phyloP scores from a whole-genome alignment of 2,888 invertebrate genomes.

The Malachius bipustulatus region DNA sequence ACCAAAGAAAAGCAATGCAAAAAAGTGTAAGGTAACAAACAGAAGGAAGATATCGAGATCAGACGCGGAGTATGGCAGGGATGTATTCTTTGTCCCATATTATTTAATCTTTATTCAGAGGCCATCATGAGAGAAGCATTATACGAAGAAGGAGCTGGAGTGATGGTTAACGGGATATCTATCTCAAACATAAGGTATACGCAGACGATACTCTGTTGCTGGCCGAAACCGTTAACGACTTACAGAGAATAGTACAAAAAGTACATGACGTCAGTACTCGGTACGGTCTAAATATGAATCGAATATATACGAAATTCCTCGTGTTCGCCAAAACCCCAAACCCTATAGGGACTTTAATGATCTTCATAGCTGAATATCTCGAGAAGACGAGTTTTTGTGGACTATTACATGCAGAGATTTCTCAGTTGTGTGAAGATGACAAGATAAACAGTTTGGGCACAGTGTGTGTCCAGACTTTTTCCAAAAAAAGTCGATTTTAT shows the following conservation, averaged over 20 bases:
- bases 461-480: no score
- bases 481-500: no score
- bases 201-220: constrained; percentile 1
- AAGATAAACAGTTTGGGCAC: no score
- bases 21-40: constrained; percentile 1
- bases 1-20: constrained; percentile 1
- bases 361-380: no score
- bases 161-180: constrained; percentile 1
- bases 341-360: no score
- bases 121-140: constrained; percentile 3
- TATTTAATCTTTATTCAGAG: constrained; percentile 2
- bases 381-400: no score
- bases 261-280: constrained; percentile 2
- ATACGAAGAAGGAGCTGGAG: constrained; percentile 2
- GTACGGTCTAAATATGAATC: no score
- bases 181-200: constrained; percentile 1
- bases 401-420: no score
- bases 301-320: no score
- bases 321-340: no score
- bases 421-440: no score
- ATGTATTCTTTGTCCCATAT: constrained; percentile 1
- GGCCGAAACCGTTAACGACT: constrained; percentile 2
- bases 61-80: constrained; percentile 2
- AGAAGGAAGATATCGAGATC: constrained; percentile 1
- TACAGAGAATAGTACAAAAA: constrained; percentile 1